Percentiles rank a stretch among this genome's conserved stretches.
phyloP scores from a whole-genome alignment of 2,113 vertebrate genomes.

The Gasterosteus aculeatus region DNA sequence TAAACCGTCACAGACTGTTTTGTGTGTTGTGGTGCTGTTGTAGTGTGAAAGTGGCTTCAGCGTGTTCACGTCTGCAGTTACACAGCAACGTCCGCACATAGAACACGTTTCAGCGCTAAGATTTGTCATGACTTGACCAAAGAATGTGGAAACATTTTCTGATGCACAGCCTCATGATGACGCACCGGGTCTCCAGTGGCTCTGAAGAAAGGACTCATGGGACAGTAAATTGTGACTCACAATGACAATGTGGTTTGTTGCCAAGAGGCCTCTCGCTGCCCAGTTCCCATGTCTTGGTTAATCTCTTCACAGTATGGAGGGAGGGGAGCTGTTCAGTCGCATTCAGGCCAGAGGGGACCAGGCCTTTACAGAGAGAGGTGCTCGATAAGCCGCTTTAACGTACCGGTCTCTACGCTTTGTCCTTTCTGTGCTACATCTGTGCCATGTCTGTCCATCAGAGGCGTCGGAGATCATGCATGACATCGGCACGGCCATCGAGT shows the following conservation, averaged over 20 bases:
- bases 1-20: not conserved
- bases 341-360: conserved; percentile 77
- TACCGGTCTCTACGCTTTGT: not conserved
- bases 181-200: not conserved
- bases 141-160: not conserved
- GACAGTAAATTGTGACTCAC: conserved; percentile 36
- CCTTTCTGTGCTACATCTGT: not conserved
- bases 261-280: conserved; percentile 28
- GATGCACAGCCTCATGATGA: not conserved
- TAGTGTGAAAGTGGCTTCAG: not conserved
- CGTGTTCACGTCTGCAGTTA: not conserved
- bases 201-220: conserved; percentile 4
- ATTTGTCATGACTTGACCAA: not conserved
- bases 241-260: conserved; percentile 29
- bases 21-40: not conserved
- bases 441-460: conserved; percentile 77
- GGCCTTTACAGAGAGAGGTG: conserved; percentile 80
- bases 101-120: not conserved
- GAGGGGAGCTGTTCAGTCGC: conserved; percentile 78
- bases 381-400: not conserved
- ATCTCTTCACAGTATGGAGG: conserved; percentile 74
- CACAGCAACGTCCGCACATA: not conserved
- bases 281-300: conserved; percentile 55
- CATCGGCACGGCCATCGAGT: conserved; percentile 90
- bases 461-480: conserved; percentile 93